Evolutionary conservation across 2,797 vertebrate genomes (phyloP).

Genomic region (Hafferia zeledoni): DNA sequence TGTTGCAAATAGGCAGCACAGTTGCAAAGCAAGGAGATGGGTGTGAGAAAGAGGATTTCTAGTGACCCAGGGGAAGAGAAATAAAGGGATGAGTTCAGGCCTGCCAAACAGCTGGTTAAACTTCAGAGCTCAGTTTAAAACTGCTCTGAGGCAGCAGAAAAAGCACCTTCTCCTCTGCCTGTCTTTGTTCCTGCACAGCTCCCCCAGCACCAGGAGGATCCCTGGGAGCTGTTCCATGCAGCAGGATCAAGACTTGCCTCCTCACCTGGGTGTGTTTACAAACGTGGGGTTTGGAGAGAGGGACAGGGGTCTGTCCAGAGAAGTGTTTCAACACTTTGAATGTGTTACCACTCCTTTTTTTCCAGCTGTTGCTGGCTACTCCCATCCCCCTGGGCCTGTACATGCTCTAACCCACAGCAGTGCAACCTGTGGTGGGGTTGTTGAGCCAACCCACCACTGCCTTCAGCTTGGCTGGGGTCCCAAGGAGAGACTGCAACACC

Average conservation of each 20-base stretch:
- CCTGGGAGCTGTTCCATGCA: not conserved
- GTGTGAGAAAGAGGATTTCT: slow-evolving; percentile 38
- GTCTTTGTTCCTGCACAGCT: not conserved
- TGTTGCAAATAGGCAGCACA: not conserved
- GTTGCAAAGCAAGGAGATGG: not conserved
- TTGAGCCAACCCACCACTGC: not conserved
- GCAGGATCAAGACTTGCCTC: not conserved
- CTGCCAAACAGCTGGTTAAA: slow-evolving; percentile 55
- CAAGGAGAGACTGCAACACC: not conserved
- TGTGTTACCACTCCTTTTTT: not conserved
- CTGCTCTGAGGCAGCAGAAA: not conserved
- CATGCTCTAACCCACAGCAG: not conserved
- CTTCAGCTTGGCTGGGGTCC: not conserved
- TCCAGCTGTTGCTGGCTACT: slow-evolving; percentile 15
- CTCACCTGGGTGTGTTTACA: not conserved
- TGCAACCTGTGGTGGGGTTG: not conserved
- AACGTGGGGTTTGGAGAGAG: not conserved
- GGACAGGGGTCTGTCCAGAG: not conserved
- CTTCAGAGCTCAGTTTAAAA: not conserved
- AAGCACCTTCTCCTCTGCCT: not conserved
- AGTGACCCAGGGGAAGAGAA: not conserved
- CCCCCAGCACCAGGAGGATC: not conserved
- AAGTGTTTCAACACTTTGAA: not conserved
- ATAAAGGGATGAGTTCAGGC: not conserved
- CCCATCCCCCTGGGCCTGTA: not conserved